Evolutionary conservation across 2,888 invertebrate genomes (phyloP).

Genomic region (Epistrophella euchroma): DNA sequence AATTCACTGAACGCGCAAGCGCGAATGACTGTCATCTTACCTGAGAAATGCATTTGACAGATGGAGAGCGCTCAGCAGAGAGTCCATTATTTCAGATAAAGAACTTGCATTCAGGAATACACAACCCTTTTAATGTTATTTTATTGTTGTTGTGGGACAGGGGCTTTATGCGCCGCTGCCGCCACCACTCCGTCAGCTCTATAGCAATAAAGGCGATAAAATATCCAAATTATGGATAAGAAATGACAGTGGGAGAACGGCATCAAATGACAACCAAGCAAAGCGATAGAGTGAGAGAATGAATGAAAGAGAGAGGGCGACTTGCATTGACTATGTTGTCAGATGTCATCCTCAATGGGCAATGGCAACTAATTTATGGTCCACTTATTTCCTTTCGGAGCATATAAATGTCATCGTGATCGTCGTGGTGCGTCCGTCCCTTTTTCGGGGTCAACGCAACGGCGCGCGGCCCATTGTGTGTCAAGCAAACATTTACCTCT

Average conservation of each 20-base stretch:
- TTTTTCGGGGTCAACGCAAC: conserved; percentile 69
- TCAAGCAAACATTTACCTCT: conserved; percentile 36
- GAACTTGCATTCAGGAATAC: conserved; percentile 25
- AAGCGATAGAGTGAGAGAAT: neutral
- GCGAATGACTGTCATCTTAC: conserved; percentile 69
- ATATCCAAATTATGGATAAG: conserved; percentile 73
- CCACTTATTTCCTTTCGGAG: conserved; percentile 75
- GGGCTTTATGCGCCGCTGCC: conserved; percentile 25
- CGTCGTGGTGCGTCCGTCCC: conserved; percentile 62
- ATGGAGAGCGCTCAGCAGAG: conserved; percentile 58
- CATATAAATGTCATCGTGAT: conserved; percentile 74
- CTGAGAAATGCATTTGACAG: conserved; percentile 63
- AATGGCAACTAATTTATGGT: conserved; percentile 74
- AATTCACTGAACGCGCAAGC: conserved; percentile 60
- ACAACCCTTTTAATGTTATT: conserved; percentile 64
- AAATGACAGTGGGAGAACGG: conserved; percentile 62
- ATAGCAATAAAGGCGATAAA: conserved; percentile 58
- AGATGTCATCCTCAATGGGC: conserved; percentile 75
- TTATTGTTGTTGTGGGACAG: conserved; percentile 14
- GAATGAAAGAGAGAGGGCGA: neutral
- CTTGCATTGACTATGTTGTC: conserved; percentile 73
- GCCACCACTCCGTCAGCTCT: conserved; percentile 1
- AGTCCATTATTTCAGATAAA: conserved; percentile 42
- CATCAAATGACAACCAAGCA: conserved; percentile 3
- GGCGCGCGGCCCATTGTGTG: conserved; percentile 61